phyloP scores from a whole-genome alignment of 1,140 invertebrate genomes.

The Solenopsis fugax region DNA sequence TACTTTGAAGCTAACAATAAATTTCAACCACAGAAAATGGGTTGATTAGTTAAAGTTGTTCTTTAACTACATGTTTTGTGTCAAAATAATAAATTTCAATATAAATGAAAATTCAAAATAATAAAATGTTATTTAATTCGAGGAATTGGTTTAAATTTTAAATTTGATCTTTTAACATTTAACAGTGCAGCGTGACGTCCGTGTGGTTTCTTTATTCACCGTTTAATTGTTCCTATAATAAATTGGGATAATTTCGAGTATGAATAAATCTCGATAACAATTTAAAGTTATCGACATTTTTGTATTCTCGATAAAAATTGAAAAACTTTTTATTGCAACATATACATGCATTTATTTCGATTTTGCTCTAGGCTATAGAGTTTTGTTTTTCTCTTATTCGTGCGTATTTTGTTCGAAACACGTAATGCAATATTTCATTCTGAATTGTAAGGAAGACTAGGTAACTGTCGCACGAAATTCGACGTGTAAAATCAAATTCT shows the following conservation, averaged over 20 bases:
- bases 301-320: not conserved
- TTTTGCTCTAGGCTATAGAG: not conserved
- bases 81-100: too few species aligned
- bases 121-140: too few species aligned
- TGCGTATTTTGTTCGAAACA: not conserved
- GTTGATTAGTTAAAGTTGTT: too few species aligned
- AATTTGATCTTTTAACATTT: too few species aligned
- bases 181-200: not conserved
- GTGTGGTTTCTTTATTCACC: not conserved
- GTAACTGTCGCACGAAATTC: slow-evolving; percentile 8
- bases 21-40: too few species aligned
- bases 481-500: slow-evolving; percentile 8
- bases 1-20: too few species aligned
- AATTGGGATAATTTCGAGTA: not conserved
- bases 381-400: not conserved
- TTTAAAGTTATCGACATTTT: not conserved
- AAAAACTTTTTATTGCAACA: not conserved
- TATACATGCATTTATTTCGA: not conserved
- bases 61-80: too few species aligned
- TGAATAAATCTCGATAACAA: not conserved
- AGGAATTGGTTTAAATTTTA: too few species aligned
- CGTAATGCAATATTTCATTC: not conserved
- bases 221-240: slow-evolving; percentile 6
- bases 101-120: too few species aligned
- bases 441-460: not conserved